Evolutionary conservation across 2,888 invertebrate genomes (phyloP), one percentile per base, ranked within the genome.

Genomic region (Catonia carolina): DNA sequence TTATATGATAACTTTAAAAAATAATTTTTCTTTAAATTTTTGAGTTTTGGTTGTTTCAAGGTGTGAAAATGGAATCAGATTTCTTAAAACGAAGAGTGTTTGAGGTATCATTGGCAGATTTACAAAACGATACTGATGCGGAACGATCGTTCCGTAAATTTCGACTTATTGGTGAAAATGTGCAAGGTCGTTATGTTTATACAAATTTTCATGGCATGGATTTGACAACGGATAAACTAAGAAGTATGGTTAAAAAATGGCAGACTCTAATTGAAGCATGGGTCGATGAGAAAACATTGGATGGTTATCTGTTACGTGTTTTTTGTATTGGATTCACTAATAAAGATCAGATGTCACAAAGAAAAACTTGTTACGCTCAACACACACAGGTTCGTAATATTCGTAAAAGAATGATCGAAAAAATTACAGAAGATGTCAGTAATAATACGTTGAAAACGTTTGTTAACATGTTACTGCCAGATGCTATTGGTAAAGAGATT

Each of bases 171-270:
- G 93, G 94, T 60, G 99, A 99, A 74, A 98, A 99, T 76, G 97
- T 99, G 1, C 97, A 98, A 76, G 92, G 89, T 14, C 84, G 89
- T 67, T 92, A 94, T 77, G 95, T 98, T 37, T 81, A 99, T 63
- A 97, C 97, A 70, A 99, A 99, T 75, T 99, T 99, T 83, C 97
- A 99, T 69, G 99, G 99, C 12, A 99, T 99, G 98, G 94, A 95
- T 72, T 81, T 99, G 70, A 99, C 99, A 66, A 96, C 97, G 59
- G 99, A 99, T 74, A 98, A 99, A 76, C 83, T 99, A 69, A 84
- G 97, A 77, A 97, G 96, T 63, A 98, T 99, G 95, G 97, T 99
- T 6, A 99, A 99, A 79, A 99, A 99, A 78, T 99, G 98, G 98
- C 83, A 83, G 74, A 77, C 78, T 0, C 78, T 98, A 53, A 96